Evolutionary conservation across 2,797 vertebrate genomes (phyloP), one percentile per base, ranked within the genome.

Genomic region (Percopsis omiscomaycus): DNA sequence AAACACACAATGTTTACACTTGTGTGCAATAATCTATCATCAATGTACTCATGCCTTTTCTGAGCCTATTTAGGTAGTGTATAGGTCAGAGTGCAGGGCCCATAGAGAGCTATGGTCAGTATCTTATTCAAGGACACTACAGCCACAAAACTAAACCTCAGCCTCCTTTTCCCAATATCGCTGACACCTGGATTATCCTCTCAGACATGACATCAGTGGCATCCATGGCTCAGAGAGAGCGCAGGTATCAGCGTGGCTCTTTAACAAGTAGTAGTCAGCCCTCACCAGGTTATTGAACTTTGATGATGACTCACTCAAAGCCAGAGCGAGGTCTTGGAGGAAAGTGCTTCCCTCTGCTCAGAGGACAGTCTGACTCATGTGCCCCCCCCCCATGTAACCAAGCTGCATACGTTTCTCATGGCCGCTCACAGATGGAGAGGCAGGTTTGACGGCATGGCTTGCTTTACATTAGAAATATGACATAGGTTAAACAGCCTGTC

Each of bases 261-360:
- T 52, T 64, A 56, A 66, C 56, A 63, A 60, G 46, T 22, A 29
- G 68, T 62, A 32, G 72, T 66, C 64, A 69, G 58, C 77, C 72
- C 58, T 42, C 29, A 64, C n/a, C 44, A 65, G 67, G 70, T 79
- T 67, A 62, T 2, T 54, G 64, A 75, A 59, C 61, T 9, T 3
- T 62, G 61, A 68, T 49, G 14, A 80, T 86, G 81, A 84, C 77
- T 89, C 81, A 78, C 50, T 61, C 70, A 50, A 65, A 80, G 74
- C 56, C 68, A 30, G 45, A 81, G 64, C 30, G 12, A 66, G 57
- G 59, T 69, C 32, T 73, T 59, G 2, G 49, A 55, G 66, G 66
- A 68, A 68, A 78, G 73, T 73, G 59, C 53, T 54, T 68, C 56
- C 30, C 5, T 65, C 62, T 55, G 64, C 59, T 66, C 14, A 71